Evolutionary conservation across 2,797 vertebrate species (phyloP), one percentile per base, ranked within the genome.

Genomic region (Salarias fasciatus): DNA sequence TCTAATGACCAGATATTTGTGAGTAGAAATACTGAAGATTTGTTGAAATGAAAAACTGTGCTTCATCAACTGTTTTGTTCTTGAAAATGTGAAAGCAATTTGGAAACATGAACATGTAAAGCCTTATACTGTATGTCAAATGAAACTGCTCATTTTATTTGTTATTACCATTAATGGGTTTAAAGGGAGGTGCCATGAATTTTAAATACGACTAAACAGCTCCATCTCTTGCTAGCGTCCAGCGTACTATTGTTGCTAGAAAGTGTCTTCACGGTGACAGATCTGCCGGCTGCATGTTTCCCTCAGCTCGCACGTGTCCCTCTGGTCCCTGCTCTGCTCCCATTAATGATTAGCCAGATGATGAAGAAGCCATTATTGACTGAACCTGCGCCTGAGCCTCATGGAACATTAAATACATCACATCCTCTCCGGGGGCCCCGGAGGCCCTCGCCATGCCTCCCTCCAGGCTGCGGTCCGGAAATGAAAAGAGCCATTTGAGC

Each of bases 371-470:
- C 83, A 75, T 88, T 88, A 90, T 88, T 83, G 85, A 82, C 77
- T 79, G 81, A 87, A 84, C 82, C 83, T 85, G 79, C 36, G 78
- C 66, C 67, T 59, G 75, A 66, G 76, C 77, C 73, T 88, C 76
- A 67, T 85, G 82, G 85, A 90, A 88, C 86, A 91, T 89, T 87
- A 88, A 87, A 89, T 86, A 84, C 79, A 87, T 88, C 77, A 84
- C 79, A 84, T 90, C 85, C 86, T 87, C 85, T 87, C 82, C 56
- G 73, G 73, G 84, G 67, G 73, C 54, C 44, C 1, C 28, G 4
- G 77, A 18, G 4, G 75, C 75, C 71, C 72, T 78, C 66, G 54
- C 65, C 57, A 62, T 40, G 79, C 65, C 72, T 62, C 71, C 68
- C 73, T 68, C 72, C n/a, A 69, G 52, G 70, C 69, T 80, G 60